Conservation (phyloP, 2,113 vertebrate genomes). For the Protobothrops mucrosquamatus region DNA sequence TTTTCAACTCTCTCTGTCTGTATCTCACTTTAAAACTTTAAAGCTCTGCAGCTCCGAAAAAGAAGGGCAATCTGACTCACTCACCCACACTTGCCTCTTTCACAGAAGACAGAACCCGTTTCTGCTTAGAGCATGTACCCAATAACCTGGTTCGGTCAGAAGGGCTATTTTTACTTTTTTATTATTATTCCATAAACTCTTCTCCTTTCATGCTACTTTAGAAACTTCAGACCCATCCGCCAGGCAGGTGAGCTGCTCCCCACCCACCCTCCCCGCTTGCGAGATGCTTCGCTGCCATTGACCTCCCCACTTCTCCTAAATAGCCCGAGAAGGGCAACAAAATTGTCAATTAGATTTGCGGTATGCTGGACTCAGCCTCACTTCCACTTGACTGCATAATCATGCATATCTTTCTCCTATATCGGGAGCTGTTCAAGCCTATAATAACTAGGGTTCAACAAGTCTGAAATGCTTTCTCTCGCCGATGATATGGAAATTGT, state of each 20-base stretch:
- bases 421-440: constrained; percentile 68
- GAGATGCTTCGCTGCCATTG: constrained; percentile 71
- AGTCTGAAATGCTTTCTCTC: constrained; percentile 68
- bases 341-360: constrained; percentile 77
- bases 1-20: neutral
- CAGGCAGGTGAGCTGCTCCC: constrained; percentile 58
- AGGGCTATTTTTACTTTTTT: constrained; percentile 18
- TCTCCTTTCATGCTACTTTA: constrained; percentile 57
- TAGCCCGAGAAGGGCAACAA: constrained; percentile 74
- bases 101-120: constrained; percentile 7
- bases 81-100: neutral
- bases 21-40: neutral
- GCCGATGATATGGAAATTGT: constrained; percentile 64
- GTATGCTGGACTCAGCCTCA: constrained; percentile 61
- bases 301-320: constrained; percentile 77
- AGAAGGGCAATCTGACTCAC: neutral
- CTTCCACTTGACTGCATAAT: constrained; percentile 67
- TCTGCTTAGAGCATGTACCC: neutral
- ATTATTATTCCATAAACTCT: constrained; percentile 29
- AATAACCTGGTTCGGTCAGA: constrained; percentile 39
- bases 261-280: constrained; percentile 35
- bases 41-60: neutral
- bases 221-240: constrained; percentile 53
- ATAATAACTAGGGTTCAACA: constrained; percentile 71
- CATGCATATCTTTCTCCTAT: constrained; percentile 68